Evolutionary conservation across 2,888 invertebrate species (phyloP).

Genomic region (Coronaproctus castanopsis): DNA sequence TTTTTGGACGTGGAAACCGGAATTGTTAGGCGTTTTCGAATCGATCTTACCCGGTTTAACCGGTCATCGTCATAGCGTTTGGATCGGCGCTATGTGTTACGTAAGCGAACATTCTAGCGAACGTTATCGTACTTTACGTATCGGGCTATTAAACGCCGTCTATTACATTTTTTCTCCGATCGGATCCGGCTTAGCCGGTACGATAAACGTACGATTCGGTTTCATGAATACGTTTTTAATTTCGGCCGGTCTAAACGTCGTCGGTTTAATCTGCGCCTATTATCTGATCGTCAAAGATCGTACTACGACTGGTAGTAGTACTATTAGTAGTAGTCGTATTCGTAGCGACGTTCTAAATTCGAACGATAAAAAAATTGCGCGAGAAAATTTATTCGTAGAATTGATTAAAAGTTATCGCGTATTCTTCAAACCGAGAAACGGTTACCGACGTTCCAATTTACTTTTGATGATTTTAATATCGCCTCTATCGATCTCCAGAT

Average conservation of each 20-base stretch:
- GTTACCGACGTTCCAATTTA: not conserved
- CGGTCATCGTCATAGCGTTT: constrained; percentile 17
- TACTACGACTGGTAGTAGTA: too few relatives aligned
- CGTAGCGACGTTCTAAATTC: too few relatives aligned
- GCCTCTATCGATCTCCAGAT: not conserved
- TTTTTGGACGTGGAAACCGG: constrained; percentile 19
- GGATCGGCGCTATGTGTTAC: constrained; percentile 18
- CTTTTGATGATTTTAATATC: not conserved
- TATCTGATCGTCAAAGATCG: too few relatives aligned
- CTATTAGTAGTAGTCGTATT: too few relatives aligned
- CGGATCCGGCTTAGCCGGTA: constrained; percentile 11
- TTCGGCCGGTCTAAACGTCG: not conserved
- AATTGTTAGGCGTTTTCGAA: constrained; percentile 17
- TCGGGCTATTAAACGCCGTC: constrained; percentile 16
- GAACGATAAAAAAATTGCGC: not conserved
- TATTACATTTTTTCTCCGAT: constrained; percentile 8
- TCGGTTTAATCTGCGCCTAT: too few relatives aligned
- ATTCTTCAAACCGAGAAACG: not conserved
- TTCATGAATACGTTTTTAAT: constrained; percentile 3
- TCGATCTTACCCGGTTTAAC: constrained; percentile 18
- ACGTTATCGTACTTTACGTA: constrained; percentile 17
- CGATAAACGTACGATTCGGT: constrained; percentile 10
- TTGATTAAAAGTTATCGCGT: not conserved
- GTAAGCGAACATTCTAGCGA: constrained; percentile 18
- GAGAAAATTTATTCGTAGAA: not conserved